A percentile compares a stretch with the other conserved stretches of the same genome.
These are phyloP conservation scores for Phainopepla nitens DNA, from an alignment of 2,113 vertebrate genomes.

Conservation along the genomic window DNA sequence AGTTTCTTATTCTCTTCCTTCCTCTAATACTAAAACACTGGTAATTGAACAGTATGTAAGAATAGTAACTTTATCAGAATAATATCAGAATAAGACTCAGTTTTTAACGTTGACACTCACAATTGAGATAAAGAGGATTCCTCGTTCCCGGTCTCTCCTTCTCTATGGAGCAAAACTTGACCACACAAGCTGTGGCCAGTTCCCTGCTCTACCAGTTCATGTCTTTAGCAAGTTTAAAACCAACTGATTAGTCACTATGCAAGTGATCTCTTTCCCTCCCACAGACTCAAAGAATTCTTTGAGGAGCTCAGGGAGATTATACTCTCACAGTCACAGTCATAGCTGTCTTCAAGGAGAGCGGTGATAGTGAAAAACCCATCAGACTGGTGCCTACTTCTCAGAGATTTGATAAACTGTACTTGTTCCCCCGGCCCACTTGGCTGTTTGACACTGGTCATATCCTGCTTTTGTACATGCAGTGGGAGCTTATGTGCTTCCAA, in stretches of 20 bases:
- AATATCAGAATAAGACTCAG: neutral
- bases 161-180: neutral
- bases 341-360: neutral
- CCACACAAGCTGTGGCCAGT: neutral
- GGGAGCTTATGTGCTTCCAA: neutral
- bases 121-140: neutral
- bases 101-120: neutral
- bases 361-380: neutral
- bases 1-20: neutral
- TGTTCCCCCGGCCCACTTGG: neutral
- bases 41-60: neutral
- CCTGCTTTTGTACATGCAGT: neutral
- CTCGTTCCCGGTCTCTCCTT: neutral
- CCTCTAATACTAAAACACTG: neutral
- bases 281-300: neutral
- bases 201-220: neutral
- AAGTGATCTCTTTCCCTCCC: neutral
- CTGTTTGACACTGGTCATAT: neutral
- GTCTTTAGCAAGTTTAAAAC: neutral
- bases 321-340: neutral
- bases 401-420: neutral
- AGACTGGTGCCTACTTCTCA: neutral
- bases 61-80: neutral
- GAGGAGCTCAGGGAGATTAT: neutral
- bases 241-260: neutral